Evolutionary conservation across 2,888 invertebrate genomes (phyloP), one percentile per base, ranked within the genome.

Genomic region (Psylliodes chrysocephalus): DNA sequence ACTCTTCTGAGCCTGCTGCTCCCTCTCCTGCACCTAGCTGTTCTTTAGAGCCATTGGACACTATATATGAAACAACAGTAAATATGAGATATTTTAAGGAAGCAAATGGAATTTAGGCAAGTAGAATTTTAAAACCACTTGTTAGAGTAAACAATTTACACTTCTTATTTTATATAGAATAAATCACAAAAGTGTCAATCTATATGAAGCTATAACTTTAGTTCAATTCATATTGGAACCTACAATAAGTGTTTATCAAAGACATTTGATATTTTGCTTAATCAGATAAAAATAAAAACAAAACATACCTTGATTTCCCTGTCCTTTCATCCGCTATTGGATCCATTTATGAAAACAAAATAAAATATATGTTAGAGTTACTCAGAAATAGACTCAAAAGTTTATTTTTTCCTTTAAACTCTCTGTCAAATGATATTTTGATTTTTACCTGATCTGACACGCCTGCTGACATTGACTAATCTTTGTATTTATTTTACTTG

Each of bases 391-490:
- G 6, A 30, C 22, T 49, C 25, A 35, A 56, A 61, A 65, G 14
- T 53, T 25, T 30, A 54, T 49, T 67, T 71, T 75, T 67, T 73
- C 70, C 76, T 74, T 71, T 75, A 69, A 73, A 75, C 44, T 64
- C 78, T 76, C 77, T 78, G 78, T 79, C 78, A 79, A 79, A 79
- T 49, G 75, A 77, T 81, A 79, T 80, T 81, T 79, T 80, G 79
- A 80, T 79, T 81, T 80, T 78, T 91, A 92, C 92, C 92, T 92
- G 92, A 87, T 92, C 92, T 89, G 91, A 90, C 90, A 92, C 91
- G 91, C 91, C 91, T 91, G 92, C 90, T 91, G 91, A 92, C 92
- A 92, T 92, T 90, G 90, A 90, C 90, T 86, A 87, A 85, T 86
- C 85, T 87, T 87, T 86, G 84, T 86, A 84, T 79, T 77, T 79